Percentiles rank a stretch among this genome's conserved stretches.
phyloP scores from a whole-genome alignment of 2,888 invertebrate species.

The Polyommatus icarus region DNA sequence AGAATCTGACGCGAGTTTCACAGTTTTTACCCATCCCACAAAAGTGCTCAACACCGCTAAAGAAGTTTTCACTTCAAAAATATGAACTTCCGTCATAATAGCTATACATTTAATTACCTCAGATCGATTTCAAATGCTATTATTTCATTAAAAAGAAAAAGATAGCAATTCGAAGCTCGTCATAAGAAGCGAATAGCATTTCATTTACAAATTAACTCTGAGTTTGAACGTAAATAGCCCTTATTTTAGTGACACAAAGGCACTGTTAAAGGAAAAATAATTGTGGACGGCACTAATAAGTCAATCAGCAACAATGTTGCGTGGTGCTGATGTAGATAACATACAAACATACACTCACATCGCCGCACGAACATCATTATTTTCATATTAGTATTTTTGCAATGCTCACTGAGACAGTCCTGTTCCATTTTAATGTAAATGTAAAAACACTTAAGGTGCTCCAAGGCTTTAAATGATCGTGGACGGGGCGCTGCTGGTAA shows the following conservation, averaged over 20 bases:
- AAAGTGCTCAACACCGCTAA: too few relatives aligned
- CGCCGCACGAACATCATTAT: neutral
- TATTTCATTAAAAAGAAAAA: neutral
- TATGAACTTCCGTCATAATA: too few relatives aligned
- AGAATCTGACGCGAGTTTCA: too few relatives aligned
- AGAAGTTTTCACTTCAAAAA: too few relatives aligned
- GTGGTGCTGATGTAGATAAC: slow-evolving; percentile 6
- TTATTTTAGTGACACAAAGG: neutral
- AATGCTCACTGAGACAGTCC: neutral
- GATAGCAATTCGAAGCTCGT: neutral
- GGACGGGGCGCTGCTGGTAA: too few relatives aligned
- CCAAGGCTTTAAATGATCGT: too few relatives aligned
- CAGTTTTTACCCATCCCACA: too few relatives aligned
- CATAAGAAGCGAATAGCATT: neutral
- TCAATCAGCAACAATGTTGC: slow-evolving; percentile 32
- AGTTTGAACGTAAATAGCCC: neutral
- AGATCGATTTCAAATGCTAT: neutral
- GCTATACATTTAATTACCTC: too few relatives aligned
- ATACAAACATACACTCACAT: neutral
- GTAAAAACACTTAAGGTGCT: too few relatives aligned
- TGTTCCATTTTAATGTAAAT: neutral
- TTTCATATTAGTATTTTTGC: neutral
- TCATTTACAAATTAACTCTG: neutral
- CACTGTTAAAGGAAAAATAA: neutral
- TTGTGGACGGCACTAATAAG: neutral